Evolutionary conservation across 2,797 vertebrate species (phyloP).

Genomic region (Phoxinus dragarum): DNA sequence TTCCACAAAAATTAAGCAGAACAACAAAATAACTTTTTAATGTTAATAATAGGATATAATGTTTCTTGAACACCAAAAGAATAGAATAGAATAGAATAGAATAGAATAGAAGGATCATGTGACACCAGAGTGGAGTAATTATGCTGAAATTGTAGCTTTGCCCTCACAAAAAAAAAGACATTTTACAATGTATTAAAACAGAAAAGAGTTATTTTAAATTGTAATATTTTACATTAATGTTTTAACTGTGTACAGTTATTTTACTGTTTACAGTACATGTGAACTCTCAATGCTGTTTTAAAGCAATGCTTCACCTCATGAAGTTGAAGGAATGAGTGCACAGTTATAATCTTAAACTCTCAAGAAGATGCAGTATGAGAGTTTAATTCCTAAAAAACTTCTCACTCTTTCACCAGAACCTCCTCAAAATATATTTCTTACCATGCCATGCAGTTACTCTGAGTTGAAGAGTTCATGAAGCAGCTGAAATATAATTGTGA

Average conservation of each 20-base stretch:
- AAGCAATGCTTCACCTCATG: background rate
- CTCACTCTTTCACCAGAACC: background rate
- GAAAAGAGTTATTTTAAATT: background rate
- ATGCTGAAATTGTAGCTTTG: too few relatives aligned
- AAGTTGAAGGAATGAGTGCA: background rate
- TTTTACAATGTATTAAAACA: background rate
- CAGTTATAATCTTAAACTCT: background rate
- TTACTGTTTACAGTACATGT: background rate
- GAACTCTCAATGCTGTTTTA: background rate
- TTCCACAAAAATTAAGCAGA: background rate
- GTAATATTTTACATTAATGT: background rate
- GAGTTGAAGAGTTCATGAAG: background rate
- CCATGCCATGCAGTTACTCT: background rate
- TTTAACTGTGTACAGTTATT: background rate
- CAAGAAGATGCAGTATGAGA: background rate
- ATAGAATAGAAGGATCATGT: too few relatives aligned
- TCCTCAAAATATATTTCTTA: background rate
- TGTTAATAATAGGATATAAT: background rate
- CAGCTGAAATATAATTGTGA: slow-evolving; percentile 3
- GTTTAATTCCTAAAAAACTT: background rate
- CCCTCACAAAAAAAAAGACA: background rate
- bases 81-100: background rate
- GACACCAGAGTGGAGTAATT: too few relatives aligned
- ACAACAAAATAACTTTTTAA: background rate
- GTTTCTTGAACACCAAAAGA: background rate